phyloP scores from a whole-genome alignment of 2,797 vertebrate genomes.

The Sebastes elongatus region DNA sequence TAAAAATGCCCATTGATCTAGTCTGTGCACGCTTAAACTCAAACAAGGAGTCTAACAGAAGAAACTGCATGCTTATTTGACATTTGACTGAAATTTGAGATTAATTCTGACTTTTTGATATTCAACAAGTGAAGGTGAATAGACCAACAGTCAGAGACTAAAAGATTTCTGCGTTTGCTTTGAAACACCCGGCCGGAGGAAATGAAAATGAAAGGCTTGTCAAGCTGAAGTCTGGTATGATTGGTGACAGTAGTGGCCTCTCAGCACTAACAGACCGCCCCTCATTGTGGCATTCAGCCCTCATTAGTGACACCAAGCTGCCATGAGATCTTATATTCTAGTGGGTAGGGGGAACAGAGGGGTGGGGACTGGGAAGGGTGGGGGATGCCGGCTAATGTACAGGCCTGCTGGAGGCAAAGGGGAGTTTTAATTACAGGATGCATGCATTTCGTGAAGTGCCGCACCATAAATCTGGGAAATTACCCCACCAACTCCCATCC shows the following conservation, averaged over 20 bases:
- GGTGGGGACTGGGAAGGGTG: slow-evolving; percentile 26
- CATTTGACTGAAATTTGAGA: neutral
- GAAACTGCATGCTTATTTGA: neutral
- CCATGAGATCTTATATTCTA: slow-evolving; percentile 74
- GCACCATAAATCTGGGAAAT: slow-evolving; percentile 83
- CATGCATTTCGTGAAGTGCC: slow-evolving; percentile 81
- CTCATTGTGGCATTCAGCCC: slow-evolving; percentile 62
- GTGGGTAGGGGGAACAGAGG: slow-evolving; percentile 24
- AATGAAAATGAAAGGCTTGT: slow-evolving; percentile 37
- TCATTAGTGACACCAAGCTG: slow-evolving; percentile 76
- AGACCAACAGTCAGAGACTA: neutral
- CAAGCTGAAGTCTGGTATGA: neutral
- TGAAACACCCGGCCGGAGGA: neutral
- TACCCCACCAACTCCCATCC: slow-evolving; percentile 47
- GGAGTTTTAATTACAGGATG: slow-evolving; percentile 87
- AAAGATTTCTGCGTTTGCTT: neutral
- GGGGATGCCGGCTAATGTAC: slow-evolving; percentile 72
- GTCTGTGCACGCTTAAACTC: neutral
- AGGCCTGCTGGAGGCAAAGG: slow-evolving; percentile 70
- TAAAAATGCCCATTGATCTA: neutral
- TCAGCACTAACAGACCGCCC: slow-evolving; percentile 56
- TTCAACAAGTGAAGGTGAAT: neutral
- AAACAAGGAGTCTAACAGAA: neutral
- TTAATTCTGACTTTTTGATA: neutral
- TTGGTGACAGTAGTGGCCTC: slow-evolving; percentile 33